Conservation (phyloP, 2,888 invertebrate species). For the Cremastobaeus sp. region DNA sequence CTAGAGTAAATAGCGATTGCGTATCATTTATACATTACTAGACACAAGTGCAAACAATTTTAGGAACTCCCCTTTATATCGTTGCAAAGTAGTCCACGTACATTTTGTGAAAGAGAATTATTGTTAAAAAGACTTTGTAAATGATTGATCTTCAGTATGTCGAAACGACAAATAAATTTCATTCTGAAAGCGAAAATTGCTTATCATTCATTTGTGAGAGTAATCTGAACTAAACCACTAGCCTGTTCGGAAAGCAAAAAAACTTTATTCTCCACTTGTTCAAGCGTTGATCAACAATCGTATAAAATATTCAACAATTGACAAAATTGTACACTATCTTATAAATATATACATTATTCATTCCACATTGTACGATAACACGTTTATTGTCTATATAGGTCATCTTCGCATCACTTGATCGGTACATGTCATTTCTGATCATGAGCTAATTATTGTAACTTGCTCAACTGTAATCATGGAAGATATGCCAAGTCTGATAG, state of each 20-base stretch:
- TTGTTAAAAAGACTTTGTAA: constrained; percentile 45
- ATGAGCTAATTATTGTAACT: constrained; percentile 29
- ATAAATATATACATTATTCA: constrained; percentile 15
- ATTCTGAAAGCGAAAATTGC: constrained; percentile 20
- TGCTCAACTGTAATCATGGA: constrained; percentile 27
- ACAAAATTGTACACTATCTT: constrained; percentile 21
- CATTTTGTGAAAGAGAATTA: constrained; percentile 44
- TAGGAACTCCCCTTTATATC: too few species aligned
- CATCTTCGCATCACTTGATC: constrained; percentile 29
- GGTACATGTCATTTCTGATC: neutral
- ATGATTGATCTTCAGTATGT: constrained; percentile 36
- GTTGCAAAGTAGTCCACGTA: constrained; percentile 18
- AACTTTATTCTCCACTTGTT: constrained; percentile 24
- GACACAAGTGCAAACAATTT: too few species aligned
- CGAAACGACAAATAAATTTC: constrained; percentile 34
- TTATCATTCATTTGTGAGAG: constrained; percentile 12
- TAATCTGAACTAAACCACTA: neutral
- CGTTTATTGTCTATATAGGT: constrained; percentile 45
- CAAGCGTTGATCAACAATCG: constrained; percentile 7
- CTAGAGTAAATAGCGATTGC: neutral
- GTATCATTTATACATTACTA: too few species aligned
- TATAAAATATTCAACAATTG: constrained; percentile 39
- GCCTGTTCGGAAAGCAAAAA: constrained; percentile 37
- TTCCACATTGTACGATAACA: constrained; percentile 8
- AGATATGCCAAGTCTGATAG: constrained; percentile 31